These are phyloP conservation scores for Stigmatopora argus DNA, from an alignment of 2,113 vertebrate species.

Conservation along the genomic window DNA sequence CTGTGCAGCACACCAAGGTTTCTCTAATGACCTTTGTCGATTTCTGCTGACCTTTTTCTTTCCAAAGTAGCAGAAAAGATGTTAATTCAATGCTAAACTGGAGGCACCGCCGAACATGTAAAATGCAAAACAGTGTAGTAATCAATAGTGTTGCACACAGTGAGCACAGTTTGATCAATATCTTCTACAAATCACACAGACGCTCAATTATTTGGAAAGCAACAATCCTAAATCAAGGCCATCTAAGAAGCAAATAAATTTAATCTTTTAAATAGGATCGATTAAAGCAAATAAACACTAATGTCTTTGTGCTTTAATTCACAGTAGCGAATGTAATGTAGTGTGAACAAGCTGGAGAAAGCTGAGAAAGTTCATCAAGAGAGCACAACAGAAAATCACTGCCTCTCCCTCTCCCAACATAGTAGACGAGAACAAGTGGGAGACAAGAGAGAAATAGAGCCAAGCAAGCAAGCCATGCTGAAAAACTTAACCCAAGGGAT, in stretches of 20 bases:
- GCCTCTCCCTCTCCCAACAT: conserved; percentile 23
- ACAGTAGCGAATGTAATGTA: conserved; percentile 27
- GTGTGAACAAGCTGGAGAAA: conserved; percentile 30
- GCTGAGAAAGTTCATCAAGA: conserved; percentile 34
- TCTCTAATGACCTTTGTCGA: conserved; percentile 18
- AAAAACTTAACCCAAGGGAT: conserved; percentile 39
- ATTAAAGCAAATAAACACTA: conserved; percentile 46
- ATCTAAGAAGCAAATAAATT: conserved; percentile 44
- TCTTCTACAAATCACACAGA: conserved; percentile 44
- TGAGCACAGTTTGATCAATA: conserved; percentile 54
- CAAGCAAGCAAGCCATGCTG: conserved; percentile 21
- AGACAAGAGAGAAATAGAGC: conserved; percentile 39
- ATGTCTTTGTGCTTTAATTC: conserved; percentile 19
- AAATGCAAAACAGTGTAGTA: conserved; percentile 37
- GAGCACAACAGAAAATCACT: conserved; percentile 32
- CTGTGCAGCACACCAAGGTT: not conserved
- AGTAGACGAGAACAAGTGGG: conserved; percentile 28
- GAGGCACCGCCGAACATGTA: conserved; percentile 33
- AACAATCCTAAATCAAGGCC: conserved; percentile 54
- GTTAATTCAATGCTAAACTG: conserved; percentile 35
- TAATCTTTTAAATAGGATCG: conserved; percentile 42
- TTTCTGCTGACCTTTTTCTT: conserved; percentile 19
- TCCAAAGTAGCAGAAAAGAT: conserved; percentile 24
- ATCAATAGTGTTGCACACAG: conserved; percentile 40
- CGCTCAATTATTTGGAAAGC: conserved; percentile 55